Base-by-base conservation (phyloP, 2,797 vertebrate species). In the Borostomias antarcticus region DNA sequence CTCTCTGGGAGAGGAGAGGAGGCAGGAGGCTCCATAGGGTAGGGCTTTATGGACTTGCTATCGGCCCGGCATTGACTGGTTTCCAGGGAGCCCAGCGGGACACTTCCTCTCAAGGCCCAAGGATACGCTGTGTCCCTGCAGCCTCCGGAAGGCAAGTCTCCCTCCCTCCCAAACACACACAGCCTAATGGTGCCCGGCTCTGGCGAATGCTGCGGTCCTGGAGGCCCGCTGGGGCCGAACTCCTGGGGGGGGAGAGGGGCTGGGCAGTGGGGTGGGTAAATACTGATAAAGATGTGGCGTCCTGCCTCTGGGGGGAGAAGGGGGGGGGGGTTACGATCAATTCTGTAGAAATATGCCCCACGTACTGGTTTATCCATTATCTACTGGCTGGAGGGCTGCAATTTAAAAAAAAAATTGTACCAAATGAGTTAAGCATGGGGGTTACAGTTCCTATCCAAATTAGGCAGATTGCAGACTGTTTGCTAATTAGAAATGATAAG, bases 1-100 rank as follows among this genome's bases (percentile, higher is more conserved):
- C 33, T 23, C 45, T 45, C 45, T 54, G 21, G 51, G 32, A 47
- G 50, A 32, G 59, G 13, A 67, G 70, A 68, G 15, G 25, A 61
- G 64, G 62, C 33, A 19, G 1, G 51, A 71, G 32, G 47, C 69
- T 81, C 81, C 67, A 51, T 52, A 13, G 73, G 74, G 76, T 52
- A 28, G 45, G 51, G 72, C 69, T 84, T 82, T 85, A 79, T 72
- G 75, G 76, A 77, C 72, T 65, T 72, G 59, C 70, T 62, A 69
- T 81, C 62, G 52, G 82, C 80, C 67, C 71, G 23, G 67, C 64
- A 73, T 66, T 65, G 70, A 84, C 67, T 54, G 10, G 58, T 77
- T 66, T 50, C 58, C 47, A 37, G 68, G 53, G 60, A 21, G 51
- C 72, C 60, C 64, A 5, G 50, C 64, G 51, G 64, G 47, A 61